phyloP scores from a whole-genome alignment of 2,888 invertebrate genomes.

The Hydrotaea cyrtoneurina region DNA sequence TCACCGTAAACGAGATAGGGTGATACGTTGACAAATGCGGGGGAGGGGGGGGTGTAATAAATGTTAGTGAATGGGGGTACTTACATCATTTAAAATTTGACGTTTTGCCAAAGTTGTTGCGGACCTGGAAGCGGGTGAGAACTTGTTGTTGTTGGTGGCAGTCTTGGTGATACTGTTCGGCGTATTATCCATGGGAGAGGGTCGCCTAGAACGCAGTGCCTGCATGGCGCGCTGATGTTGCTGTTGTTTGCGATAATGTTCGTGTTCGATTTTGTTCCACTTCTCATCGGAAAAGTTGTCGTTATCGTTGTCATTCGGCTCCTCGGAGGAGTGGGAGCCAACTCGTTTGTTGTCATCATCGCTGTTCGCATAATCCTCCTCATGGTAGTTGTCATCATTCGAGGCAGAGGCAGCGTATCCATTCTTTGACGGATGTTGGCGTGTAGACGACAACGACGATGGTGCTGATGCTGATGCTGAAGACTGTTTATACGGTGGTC shows the following conservation, averaged over 20 bases:
- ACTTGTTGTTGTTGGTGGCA: conserved; percentile 9
- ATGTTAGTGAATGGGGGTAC: conserved; percentile 51
- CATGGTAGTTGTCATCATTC: conserved; percentile 63
- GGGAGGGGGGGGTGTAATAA: not conserved
- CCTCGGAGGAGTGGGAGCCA: no score
- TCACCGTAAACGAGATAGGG: not conserved
- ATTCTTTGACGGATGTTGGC: conserved; percentile 27
- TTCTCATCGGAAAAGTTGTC: conserved; percentile 78
- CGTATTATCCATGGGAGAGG: conserved; percentile 27
- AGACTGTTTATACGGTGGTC: conserved; percentile 21
- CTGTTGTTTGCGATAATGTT: conserved; percentile 74
- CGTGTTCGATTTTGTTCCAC: conserved; percentile 80
- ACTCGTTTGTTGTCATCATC: conserved; percentile 8
- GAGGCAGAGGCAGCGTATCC: not conserved
- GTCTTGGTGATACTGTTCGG: conserved; percentile 54
- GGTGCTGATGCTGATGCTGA: not conserved
- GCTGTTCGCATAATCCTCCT: conserved; percentile 71
- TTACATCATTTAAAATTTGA: conserved; percentile 73
- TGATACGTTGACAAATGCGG: not conserved
- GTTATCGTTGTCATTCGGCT: conserved; percentile 5
- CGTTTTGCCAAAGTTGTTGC: conserved; percentile 61
- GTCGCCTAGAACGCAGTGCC: conserved; percentile 60
- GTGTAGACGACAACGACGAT: not conserved
- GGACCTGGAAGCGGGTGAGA: conserved; percentile 31
- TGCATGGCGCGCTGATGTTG: conserved; percentile 75